A percentile compares a stretch with the other conserved stretches of the same genome.
phyloP scores from a whole-genome alignment of 2,113 vertebrate genomes.

The Verasper variegatus region DNA sequence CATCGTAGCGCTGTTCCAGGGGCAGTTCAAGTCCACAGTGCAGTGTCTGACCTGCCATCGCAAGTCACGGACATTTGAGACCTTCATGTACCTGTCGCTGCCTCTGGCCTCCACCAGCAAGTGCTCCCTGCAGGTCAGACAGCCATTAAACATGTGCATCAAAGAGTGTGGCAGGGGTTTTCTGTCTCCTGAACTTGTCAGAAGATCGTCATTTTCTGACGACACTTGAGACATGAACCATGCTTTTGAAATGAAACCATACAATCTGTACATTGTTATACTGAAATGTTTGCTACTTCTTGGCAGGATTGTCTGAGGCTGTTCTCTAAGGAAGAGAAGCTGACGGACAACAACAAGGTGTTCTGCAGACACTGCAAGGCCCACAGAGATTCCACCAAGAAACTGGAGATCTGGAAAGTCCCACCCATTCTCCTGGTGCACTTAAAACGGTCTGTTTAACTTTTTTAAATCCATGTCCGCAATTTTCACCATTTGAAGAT shows the following conservation, averaged over 20 bases:
- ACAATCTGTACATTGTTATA: neutral
- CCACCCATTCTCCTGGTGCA: constrained; percentile 96
- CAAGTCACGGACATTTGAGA: constrained; percentile 96
- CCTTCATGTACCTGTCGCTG: constrained; percentile 96
- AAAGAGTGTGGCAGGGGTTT: too few relatives aligned
- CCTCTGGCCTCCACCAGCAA: constrained; percentile 93
- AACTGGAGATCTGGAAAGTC: constrained; percentile 98
- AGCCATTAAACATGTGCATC: neutral
- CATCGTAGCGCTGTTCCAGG: constrained; percentile 96
- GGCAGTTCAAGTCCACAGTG: constrained; percentile 97
- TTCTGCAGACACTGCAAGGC: constrained; percentile 97
- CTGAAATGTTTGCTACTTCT: neutral
- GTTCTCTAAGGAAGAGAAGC: constrained; percentile 97
- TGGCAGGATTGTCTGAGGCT: constrained; percentile 94
- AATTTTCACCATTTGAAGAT: neutral
- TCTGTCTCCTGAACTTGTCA: neutral
- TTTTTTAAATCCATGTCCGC: neutral
- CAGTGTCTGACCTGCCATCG: constrained; percentile 96
- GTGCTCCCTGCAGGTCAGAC: constrained; percentile 92
- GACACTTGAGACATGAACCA: too few relatives aligned
- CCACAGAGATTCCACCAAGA: constrained; percentile 94
- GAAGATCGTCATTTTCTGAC: too few relatives aligned
- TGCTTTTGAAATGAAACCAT: too few relatives aligned
- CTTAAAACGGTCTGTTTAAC: constrained; percentile 89
- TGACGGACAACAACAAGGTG: constrained; percentile 96